phyloP scores from a whole-genome alignment of 1,140 invertebrate genomes.

The Andricus grossulariae region DNA sequence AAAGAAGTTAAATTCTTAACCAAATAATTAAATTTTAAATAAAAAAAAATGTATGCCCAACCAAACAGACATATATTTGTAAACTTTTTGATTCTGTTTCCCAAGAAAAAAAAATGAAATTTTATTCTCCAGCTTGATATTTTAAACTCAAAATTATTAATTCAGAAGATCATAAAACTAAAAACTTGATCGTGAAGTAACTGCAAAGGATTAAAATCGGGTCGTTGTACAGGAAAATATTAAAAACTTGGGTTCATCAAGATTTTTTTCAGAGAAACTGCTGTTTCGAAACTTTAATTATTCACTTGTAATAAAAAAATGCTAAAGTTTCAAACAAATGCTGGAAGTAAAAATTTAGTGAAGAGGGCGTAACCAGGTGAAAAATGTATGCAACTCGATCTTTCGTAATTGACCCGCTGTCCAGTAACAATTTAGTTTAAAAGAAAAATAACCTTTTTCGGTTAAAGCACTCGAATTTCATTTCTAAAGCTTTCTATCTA shows the following conservation, averaged over 20 bases:
- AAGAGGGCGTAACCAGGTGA: neutral
- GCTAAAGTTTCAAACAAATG: slow-evolving; percentile 12
- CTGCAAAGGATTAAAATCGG: too few species aligned
- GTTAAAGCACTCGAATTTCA: neutral
- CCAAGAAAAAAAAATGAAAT: too few species aligned
- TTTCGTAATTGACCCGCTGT: neutral
- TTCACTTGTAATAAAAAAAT: slow-evolving; percentile 2
- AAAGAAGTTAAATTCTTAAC: too few species aligned
- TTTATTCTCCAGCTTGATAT: too few species aligned
- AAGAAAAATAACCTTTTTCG: neutral
- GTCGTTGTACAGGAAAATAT: neutral
- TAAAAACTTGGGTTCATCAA: neutral
- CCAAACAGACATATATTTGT: too few species aligned
- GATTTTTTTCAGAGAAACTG: neutral
- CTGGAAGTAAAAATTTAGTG: neutral
- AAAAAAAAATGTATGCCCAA: too few species aligned
- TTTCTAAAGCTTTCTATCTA: neutral
- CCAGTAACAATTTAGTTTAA: slow-evolving; percentile 9
- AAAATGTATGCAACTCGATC: neutral
- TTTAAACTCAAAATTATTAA: too few species aligned
- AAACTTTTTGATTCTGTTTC: too few species aligned
- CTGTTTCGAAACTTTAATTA: neutral
- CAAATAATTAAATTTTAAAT: too few species aligned
- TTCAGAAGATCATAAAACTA: too few species aligned
- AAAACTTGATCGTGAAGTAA: too few species aligned